A percentile compares a stretch with the other conserved stretches of the same genome.
These are phyloP conservation scores for Brevimyrus niger DNA, from an alignment of 2,113 vertebrate genomes.

Conservation along the genomic window DNA sequence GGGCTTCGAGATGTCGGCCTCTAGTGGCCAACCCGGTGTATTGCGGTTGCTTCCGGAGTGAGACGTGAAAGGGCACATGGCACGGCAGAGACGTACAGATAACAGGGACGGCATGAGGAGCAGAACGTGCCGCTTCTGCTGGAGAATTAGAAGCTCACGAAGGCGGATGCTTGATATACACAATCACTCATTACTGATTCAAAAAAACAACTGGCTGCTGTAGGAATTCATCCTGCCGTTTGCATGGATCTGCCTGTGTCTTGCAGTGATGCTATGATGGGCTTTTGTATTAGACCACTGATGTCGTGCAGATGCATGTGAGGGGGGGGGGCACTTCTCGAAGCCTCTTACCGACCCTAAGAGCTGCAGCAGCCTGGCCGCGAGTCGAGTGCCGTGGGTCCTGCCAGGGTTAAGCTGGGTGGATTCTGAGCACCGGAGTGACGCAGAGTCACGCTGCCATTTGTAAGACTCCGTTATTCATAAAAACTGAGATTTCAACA, in stretches of 20 bases:
- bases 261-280: background rate
- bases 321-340: background rate
- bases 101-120: background rate
- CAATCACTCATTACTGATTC: background rate
- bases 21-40: background rate
- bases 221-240: background rate
- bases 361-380: background rate
- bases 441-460: background rate
- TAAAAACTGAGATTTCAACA: background rate
- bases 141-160: background rate
- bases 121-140: background rate
- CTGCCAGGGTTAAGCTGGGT: background rate
- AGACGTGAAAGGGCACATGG: background rate
- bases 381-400: background rate
- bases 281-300: background rate
- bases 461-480: background rate
- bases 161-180: background rate
- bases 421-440: background rate
- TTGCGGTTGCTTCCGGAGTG: background rate
- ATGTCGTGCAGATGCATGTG: background rate
- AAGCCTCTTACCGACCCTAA: background rate
- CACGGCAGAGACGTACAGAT: background rate
- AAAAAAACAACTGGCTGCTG: background rate
- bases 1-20: background rate
- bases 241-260: background rate